Percentiles rank a stretch among this genome's conserved stretches.
These are phyloP conservation scores for Habrosyne pyritoides DNA, from an alignment of 2,888 invertebrate genomes.

Conservation along the genomic window DNA sequence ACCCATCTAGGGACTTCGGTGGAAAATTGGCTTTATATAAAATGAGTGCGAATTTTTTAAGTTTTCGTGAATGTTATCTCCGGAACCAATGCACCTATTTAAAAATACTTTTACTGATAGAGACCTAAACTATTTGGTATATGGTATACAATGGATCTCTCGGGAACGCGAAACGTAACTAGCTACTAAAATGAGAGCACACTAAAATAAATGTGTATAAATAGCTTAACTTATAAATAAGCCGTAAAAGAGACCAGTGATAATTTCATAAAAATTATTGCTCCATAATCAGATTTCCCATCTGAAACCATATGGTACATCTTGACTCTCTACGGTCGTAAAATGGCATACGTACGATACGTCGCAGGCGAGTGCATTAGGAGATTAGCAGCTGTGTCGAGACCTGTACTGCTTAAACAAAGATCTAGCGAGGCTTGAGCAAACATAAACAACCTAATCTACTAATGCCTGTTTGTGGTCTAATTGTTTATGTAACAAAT, in stretches of 20 bases:
- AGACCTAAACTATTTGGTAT: too few relatives aligned
- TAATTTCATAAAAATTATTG: not conserved
- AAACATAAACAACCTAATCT: conserved; percentile 22
- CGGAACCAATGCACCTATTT: too few relatives aligned
- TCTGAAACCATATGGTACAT: not conserved
- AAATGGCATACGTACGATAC: conserved; percentile 4
- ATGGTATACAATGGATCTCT: too few relatives aligned
- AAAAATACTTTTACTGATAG: too few relatives aligned
- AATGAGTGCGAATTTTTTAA: too few relatives aligned
- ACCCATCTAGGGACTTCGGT: too few relatives aligned
- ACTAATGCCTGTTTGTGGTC: conserved; percentile 14
- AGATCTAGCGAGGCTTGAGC: conserved; percentile 19
- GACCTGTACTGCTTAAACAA: conserved; percentile 35
- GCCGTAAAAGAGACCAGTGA: not conserved
- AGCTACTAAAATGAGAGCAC: too few relatives aligned
- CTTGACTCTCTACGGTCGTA: not conserved
- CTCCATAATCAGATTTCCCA: not conserved
- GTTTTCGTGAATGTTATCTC: too few relatives aligned
- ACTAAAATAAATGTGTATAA: too few relatives aligned
- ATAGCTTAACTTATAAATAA: not conserved
- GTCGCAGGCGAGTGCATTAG: conserved; percentile 36
- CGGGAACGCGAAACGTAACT: too few relatives aligned
- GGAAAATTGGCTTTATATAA: too few relatives aligned
- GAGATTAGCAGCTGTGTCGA: conserved; percentile 48
- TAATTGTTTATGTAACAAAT: not conserved